These are phyloP conservation scores for Mactra quadrangularis DNA, from an alignment of 1,140 invertebrate genomes.

Conservation along the genomic window DNA sequence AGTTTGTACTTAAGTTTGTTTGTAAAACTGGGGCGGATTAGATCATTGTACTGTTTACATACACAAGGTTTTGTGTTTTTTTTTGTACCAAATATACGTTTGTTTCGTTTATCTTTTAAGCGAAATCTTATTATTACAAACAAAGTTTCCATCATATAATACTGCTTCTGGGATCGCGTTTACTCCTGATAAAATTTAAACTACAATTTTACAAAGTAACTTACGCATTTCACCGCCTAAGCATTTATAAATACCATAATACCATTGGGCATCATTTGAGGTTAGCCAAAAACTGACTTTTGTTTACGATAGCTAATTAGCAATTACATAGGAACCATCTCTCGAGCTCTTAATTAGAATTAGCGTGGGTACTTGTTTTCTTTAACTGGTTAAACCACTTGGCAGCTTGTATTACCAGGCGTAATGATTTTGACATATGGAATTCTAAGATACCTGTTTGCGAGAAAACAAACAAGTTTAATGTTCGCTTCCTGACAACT, in stretches of 20 bases:
- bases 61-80: too few relatives aligned
- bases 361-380: constrained; percentile 7
- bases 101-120: too few relatives aligned
- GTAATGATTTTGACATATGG: constrained; percentile 6
- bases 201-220: neutral
- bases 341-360: neutral
- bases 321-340: neutral
- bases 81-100: too few relatives aligned
- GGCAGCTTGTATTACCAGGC: neutral
- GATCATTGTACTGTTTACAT: too few relatives aligned
- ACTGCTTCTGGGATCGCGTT: too few relatives aligned
- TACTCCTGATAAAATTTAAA: neutral
- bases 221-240: neutral
- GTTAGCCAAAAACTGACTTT: neutral
- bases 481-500: too few relatives aligned
- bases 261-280: neutral
- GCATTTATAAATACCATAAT: neutral
- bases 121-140: too few relatives aligned
- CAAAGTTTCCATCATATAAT: too few relatives aligned
- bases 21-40: too few relatives aligned
- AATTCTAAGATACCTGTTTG: neutral
- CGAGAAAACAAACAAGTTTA: neutral
- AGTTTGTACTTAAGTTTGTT: too few relatives aligned
- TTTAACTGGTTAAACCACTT: neutral
- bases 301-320: constrained; percentile 9